Conservation (phyloP, 1,140 invertebrate genomes). For the Bactericera cockerelli region DNA sequence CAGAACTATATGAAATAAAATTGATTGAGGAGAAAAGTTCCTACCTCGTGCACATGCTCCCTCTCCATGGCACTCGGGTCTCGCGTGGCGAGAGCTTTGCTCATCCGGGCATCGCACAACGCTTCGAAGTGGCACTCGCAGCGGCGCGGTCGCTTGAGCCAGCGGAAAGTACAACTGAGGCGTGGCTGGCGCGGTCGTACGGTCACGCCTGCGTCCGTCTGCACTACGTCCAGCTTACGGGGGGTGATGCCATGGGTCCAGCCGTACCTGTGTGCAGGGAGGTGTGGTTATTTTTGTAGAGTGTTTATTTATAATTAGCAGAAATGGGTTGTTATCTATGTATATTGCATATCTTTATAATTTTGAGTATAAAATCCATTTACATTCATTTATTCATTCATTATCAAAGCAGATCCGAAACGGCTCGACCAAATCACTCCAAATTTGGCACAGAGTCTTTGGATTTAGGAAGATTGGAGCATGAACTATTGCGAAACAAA, state of each 20-base stretch:
- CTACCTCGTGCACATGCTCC: slow-evolving; percentile 5
- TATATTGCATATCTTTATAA: too few relatives aligned
- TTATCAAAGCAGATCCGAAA: too few relatives aligned
- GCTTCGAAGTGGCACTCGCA: neutral
- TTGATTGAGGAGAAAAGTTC: too few relatives aligned
- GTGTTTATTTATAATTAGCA: slow-evolving; percentile 1
- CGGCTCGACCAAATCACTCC: too few relatives aligned
- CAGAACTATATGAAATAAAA: too few relatives aligned
- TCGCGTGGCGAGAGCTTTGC: neutral
- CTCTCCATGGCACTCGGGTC: neutral
- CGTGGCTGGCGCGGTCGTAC: slow-evolving; percentile 41
- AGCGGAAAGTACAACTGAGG: slow-evolving; percentile 81
- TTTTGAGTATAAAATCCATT: too few relatives aligned
- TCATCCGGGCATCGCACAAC: neutral
- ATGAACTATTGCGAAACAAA: neutral
- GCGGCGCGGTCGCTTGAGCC: slow-evolving; percentile 32
- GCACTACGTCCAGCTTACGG: slow-evolving; percentile 62
- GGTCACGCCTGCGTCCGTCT: slow-evolving; percentile 33
- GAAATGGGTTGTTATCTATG: too few relatives aligned
- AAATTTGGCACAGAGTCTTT: too few relatives aligned
- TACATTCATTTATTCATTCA: too few relatives aligned
- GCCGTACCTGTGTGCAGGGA: slow-evolving; percentile 40
- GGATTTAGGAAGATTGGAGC: too few relatives aligned
- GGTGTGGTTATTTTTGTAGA: too few relatives aligned
- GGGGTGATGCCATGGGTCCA: slow-evolving; percentile 80